These are phyloP conservation scores for Caenorhabditis sp. DNA, from an alignment of 2,888 invertebrate genomes.

Conservation along the genomic window DNA sequence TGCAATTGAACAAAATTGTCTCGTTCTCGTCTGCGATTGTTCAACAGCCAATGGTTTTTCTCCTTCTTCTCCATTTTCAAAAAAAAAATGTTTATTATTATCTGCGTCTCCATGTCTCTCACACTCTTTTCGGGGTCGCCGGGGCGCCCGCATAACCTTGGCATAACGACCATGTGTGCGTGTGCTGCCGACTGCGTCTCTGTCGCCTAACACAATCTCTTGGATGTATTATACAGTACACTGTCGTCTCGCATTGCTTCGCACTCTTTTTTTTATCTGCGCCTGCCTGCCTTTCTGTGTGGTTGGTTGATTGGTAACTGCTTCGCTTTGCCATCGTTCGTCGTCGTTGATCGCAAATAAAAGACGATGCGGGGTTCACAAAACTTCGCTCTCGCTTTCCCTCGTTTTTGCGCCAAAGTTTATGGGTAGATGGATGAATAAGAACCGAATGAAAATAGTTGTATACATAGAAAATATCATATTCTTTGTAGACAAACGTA, in stretches of 20 bases:
- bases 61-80: slow-evolving; percentile 6
- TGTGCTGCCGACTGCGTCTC: not conserved
- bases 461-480: not conserved
- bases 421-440: not conserved
- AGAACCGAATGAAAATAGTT: not conserved
- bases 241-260: not conserved
- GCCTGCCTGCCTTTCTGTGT: not conserved
- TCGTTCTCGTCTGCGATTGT: slow-evolving; percentile 4
- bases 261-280: slow-evolving; percentile 6
- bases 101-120: slow-evolving; percentile 10
- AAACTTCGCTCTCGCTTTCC: not conserved
- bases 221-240: not conserved
- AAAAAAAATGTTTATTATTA: slow-evolving; percentile 28
- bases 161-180: slow-evolving; percentile 27
- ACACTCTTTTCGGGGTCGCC: slow-evolving; percentile 1
- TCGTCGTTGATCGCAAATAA: not conserved
- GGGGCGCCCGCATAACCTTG: slow-evolving; percentile 35
- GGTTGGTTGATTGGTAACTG: not conserved
- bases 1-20: too few relatives aligned
- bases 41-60: slow-evolving; percentile 14
- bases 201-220: not conserved
- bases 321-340: slow-evolving; percentile 4
- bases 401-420: not conserved
- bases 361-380: not conserved
- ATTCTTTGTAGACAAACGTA: not conserved